Conservation (phyloP, 2,888 invertebrate species). For the Lasioglossum figueresi region DNA sequence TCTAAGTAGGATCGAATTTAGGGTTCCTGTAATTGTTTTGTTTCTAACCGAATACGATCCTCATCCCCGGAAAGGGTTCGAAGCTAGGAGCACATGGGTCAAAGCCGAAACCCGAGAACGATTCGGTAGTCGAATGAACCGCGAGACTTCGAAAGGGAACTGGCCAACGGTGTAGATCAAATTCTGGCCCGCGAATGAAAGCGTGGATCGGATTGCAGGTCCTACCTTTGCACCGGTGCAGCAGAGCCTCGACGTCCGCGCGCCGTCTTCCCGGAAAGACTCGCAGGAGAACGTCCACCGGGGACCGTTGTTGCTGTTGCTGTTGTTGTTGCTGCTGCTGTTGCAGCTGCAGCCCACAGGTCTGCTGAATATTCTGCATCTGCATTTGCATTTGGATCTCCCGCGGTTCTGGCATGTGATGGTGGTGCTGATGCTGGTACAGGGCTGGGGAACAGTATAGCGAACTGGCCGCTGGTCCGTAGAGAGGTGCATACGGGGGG, state of each 20-base stretch:
- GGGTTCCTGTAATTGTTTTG: conserved; percentile 8
- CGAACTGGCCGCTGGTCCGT: conserved; percentile 81
- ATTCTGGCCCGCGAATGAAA: conserved; percentile 39
- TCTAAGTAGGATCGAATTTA: conserved; percentile 6
- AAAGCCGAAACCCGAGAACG: conserved; percentile 41
- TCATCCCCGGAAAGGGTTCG: conserved; percentile 23
- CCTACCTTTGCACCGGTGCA: conserved; percentile 90
- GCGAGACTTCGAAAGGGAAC: conserved; percentile 17
- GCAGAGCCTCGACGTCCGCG: conserved; percentile 93
- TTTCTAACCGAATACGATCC: not conserved
- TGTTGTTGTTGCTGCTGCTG: conserved; percentile 78
- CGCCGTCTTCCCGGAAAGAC: conserved; percentile 95
- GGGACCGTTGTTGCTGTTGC: conserved; percentile 86
- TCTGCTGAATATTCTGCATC: conserved; percentile 81
- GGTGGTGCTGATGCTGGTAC: conserved; percentile 81
- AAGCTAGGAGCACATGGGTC: conserved; percentile 4
- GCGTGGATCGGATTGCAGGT: conserved; percentile 39
- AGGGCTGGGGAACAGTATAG: conserved; percentile 80
- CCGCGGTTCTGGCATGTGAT: conserved; percentile 79
- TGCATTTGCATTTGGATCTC: conserved; percentile 82
- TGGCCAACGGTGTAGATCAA: conserved; percentile 24
- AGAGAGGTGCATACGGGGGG: conserved; percentile 80
- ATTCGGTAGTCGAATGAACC: conserved; percentile 8
- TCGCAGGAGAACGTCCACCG: conserved; percentile 94
- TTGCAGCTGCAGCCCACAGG: conserved; percentile 77